Evolutionary conservation across 2,797 vertebrate genomes (phyloP).

Genomic region (Cercopithecus hamlyni): DNA sequence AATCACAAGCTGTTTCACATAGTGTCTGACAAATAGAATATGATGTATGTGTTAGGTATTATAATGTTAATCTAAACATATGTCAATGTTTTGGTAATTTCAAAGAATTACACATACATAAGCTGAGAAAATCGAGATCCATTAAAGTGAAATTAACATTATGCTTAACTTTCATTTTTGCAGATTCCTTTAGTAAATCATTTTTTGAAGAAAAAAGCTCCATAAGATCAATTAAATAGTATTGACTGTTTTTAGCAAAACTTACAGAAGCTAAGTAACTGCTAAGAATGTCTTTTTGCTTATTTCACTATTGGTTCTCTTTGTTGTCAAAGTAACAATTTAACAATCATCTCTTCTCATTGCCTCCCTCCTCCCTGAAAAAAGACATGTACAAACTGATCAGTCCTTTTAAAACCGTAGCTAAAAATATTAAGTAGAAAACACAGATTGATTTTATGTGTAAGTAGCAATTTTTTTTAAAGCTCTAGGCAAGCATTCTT

Average conservation of each 20-base stretch:
- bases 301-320: constrained; percentile 54
- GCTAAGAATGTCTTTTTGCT: constrained; percentile 50
- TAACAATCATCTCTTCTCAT: constrained; percentile 60
- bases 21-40: not conserved
- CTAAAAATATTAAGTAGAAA: constrained; percentile 56
- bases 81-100: not conserved
- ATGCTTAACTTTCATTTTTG: constrained; percentile 19
- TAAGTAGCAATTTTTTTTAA: not conserved
- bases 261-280: constrained; percentile 24
- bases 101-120: not conserved
- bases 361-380: not conserved
- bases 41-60: not conserved
- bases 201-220: not conserved
- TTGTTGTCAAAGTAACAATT: constrained; percentile 63
- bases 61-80: not conserved
- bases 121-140: not conserved
- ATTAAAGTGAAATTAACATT: not conserved
- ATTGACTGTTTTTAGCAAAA: constrained; percentile 53
- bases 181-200: not conserved
- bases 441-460: constrained; percentile 19
- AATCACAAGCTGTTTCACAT: not conserved
- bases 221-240: constrained; percentile 49
- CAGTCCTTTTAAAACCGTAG: constrained; percentile 32
- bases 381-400: constrained; percentile 20
- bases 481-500: not conserved